These are phyloP conservation scores for Hippocampus comes DNA, from an alignment of 2,113 vertebrate species.

Conservation along the genomic window DNA sequence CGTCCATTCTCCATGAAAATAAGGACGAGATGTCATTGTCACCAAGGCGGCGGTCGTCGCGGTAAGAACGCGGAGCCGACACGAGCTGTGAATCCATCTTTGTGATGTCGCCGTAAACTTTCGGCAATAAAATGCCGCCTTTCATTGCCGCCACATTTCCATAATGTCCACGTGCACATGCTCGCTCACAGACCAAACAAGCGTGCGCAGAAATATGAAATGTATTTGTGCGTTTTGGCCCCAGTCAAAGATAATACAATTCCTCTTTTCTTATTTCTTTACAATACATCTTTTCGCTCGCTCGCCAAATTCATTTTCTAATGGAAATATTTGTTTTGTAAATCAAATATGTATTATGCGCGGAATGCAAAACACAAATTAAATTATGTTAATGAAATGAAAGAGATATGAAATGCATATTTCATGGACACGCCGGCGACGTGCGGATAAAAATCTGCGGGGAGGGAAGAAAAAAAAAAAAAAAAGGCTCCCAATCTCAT, in stretches of 20 bases:
- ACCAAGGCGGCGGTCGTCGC: neutral
- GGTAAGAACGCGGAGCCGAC: neutral
- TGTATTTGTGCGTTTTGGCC: constrained; percentile 84
- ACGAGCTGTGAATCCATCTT: constrained; percentile 72
- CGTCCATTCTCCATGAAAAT: too few species aligned
- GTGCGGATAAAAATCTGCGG: constrained; percentile 98
- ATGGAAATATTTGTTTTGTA: constrained; percentile 99
- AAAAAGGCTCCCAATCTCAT: constrained; percentile 98
- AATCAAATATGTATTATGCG: constrained; percentile 99
- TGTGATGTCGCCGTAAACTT: constrained; percentile 76
- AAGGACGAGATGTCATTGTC: too few species aligned
- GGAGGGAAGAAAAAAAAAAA: constrained; percentile 31
- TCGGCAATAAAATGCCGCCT: constrained; percentile 73
- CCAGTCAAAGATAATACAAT: constrained; percentile 99
- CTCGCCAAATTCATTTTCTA: constrained; percentile 99
- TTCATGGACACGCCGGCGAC: constrained; percentile 99
- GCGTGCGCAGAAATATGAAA: constrained; percentile 80
- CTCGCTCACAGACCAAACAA: constrained; percentile 19
- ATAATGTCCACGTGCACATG: constrained; percentile 62
- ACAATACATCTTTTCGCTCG: constrained; percentile 99
- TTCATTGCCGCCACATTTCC: constrained; percentile 74
- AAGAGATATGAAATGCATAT: constrained; percentile 99
- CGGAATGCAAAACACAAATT: constrained; percentile 99
- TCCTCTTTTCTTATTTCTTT: constrained; percentile 98
- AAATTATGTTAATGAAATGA: constrained; percentile 99